Evolutionary conservation across 1,140 invertebrate species (phyloP), one percentile per base, ranked within the genome.

Genomic region (Mycetomoellerius zeteki): DNA sequence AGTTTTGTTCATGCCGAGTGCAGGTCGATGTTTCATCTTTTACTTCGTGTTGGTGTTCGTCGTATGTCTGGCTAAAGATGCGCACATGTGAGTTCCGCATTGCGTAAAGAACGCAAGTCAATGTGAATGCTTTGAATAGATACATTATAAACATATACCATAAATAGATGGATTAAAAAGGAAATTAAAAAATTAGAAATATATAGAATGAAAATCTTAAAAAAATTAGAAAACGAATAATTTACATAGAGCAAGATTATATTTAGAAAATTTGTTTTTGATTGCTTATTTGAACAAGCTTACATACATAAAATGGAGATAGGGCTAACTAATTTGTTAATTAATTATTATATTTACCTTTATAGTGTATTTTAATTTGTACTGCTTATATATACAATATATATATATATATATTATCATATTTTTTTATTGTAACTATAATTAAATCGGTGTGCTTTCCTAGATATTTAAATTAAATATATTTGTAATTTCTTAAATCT

Each of bases 41-140:
- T 80, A 90, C 64, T 80, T 92, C 50, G 81, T 86, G 88, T 71
- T 89, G 69, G 64, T 88, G 76, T 69, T 75, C 75, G 88, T 52
- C 67, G 71, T 58, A n/a, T 91, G 90, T 77, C 82, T 90, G 33
- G 90, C 92, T 84, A 92, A 87, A 72, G 88, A 94, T 65, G 86
- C 85, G 65, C 89, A 88, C 85, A 93, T 89, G 93, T 93, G 72
- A 94, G 93, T 93, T 86, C 21, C 16, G 19, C 19, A 47, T 52
- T 8, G 14, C 21, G 1, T 43, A 4, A 16, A 56, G 21, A 21
- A 56, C 21, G 19, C 3, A 16, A 52, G n/a, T 56, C 30, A 77
- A n/a, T n/a, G n/a, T 21, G 8, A 58, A 27, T 12, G 7, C 24
- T 47, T 50, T 62, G 3, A 1, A 30, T 62, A 64, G 50, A 47